Evolutionary conservation across 2,797 vertebrate genomes (phyloP).

Genomic region (Mus minutoides): DNA sequence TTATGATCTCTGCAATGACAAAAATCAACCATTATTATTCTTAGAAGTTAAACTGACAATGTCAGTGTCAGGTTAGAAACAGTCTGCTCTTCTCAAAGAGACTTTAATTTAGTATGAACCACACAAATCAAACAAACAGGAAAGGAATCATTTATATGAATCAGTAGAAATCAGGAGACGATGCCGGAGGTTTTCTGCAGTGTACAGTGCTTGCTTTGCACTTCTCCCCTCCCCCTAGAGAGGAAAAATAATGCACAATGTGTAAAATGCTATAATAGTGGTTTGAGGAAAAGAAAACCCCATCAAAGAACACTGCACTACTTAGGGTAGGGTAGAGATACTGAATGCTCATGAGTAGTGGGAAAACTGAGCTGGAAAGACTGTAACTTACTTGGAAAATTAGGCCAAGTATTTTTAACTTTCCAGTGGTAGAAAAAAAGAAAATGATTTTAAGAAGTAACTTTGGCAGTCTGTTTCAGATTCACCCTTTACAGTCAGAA

Average conservation of each 20-base stretch:
- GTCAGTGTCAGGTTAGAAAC: not conserved
- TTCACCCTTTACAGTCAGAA: not conserved
- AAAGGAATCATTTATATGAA: not conserved
- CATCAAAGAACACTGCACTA: not conserved
- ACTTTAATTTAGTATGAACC: not conserved
- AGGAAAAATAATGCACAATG: not conserved
- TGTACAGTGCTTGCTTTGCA: not conserved
- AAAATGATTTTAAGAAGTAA: constrained; percentile 16
- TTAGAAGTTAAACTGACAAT: constrained; percentile 1
- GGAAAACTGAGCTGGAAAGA: constrained; percentile 10
- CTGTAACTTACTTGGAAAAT: constrained; percentile 30
- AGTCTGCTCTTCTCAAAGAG: not conserved
- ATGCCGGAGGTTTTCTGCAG: not conserved
- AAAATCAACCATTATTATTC: not conserved
- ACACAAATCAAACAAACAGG: not conserved
- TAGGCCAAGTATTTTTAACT: constrained; percentile 25
- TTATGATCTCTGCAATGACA: not conserved
- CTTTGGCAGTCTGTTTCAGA: not conserved
- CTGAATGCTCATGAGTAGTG: not conserved
- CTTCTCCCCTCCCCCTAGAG: not conserved
- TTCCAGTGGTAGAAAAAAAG: constrained; percentile 12
- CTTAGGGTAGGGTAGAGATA: not conserved
- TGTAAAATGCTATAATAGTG: not conserved
- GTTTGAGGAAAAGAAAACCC: not conserved
- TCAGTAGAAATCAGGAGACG: not conserved